A percentile compares a stretch with the other conserved stretches of the same genome.
These are phyloP conservation scores for Urophycis tenuis DNA, from an alignment of 2,797 vertebrate species.

Conservation along the genomic window DNA sequence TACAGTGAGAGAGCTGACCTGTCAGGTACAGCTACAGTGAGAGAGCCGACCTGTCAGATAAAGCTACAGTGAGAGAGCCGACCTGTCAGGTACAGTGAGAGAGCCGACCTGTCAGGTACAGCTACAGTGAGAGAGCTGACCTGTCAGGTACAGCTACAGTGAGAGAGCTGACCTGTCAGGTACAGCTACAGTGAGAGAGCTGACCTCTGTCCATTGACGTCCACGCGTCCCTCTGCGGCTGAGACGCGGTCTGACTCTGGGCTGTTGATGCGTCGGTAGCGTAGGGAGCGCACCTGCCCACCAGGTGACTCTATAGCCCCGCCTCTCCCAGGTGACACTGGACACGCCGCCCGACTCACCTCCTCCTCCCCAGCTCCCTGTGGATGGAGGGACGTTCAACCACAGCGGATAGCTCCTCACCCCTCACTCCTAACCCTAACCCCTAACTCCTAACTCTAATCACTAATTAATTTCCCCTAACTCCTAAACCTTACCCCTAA, in stretches of 20 bases:
- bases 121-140: too few relatives aligned
- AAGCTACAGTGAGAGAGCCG: too few relatives aligned
- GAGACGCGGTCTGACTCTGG: slow-evolving; percentile 91
- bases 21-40: too few relatives aligned
- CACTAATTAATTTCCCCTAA: not conserved
- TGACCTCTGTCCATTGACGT: slow-evolving; percentile 85
- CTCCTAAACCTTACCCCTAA: not conserved
- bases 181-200: too few relatives aligned
- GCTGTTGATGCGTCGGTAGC: slow-evolving; percentile 87
- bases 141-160: too few relatives aligned
- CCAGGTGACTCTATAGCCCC: slow-evolving; percentile 82
- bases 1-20: too few relatives aligned
- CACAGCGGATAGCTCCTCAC: not conserved
- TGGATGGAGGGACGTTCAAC: not conserved
- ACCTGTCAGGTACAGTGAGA: too few relatives aligned
- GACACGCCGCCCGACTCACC: slow-evolving; percentile 64
- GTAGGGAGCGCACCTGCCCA: slow-evolving; percentile 79
- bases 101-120: too few relatives aligned
- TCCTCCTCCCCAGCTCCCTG: slow-evolving; percentile 85
- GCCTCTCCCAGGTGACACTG: slow-evolving; percentile 55
- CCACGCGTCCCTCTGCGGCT: slow-evolving; percentile 79
- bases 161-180: too few relatives aligned
- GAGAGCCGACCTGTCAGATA: too few relatives aligned
- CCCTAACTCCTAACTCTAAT: not conserved
- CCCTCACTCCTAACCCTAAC: not conserved